Base-by-base conservation (phyloP, 2,888 invertebrate genomes). In the Meghimatium bilineatum region DNA sequence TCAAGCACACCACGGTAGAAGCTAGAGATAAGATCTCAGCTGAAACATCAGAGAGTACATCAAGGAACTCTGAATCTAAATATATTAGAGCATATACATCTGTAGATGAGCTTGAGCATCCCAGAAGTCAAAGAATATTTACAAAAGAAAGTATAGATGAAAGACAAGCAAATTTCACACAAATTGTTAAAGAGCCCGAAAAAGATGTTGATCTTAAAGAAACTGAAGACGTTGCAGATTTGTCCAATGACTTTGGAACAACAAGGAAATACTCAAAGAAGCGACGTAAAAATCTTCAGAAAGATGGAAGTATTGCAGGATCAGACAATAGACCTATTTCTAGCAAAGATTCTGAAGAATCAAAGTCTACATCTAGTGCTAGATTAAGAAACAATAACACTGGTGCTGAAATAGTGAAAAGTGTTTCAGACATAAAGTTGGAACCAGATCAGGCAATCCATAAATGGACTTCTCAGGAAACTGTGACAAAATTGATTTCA, bases 231-330 rank as follows among this genome's bases (percentile, higher is more conserved):
- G 63, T 49, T 32, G 78, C 44, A 44, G 78, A 66, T 49, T 14
- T 67, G 44, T 29, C 78, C 29, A 49, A 66, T 49, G 78, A 66
- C 32, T 66, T 49, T 78, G 66, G 44, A 1, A 66, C 78, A 67
- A 78, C 63, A 3, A 67, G 49, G 49, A 78, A 78, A 67, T 67
- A 66, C 23, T 49, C 78, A 0, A 67, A 66, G 44, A 78, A 63
- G 32, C n/a, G 78, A 10, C 66, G 66, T 17, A 66, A 63, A 36
- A 14, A 78, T 29, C 38, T 78, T 26, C 34, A 66, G 17, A 78
- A 29, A 44, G 67, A 32, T 6, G 23, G 10, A 29, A 67, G 10
- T 44, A 20, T 26, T n/a, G 38, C 29, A 38, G 20, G 29, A 20
- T 20, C 34, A 34, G 49, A 78, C 23, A 32, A 66, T 17, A 60